Percentiles rank a stretch among this genome's conserved stretches.
phyloP scores from a whole-genome alignment of 2,113 vertebrate genomes.

The Leptodactylus fuscus region DNA sequence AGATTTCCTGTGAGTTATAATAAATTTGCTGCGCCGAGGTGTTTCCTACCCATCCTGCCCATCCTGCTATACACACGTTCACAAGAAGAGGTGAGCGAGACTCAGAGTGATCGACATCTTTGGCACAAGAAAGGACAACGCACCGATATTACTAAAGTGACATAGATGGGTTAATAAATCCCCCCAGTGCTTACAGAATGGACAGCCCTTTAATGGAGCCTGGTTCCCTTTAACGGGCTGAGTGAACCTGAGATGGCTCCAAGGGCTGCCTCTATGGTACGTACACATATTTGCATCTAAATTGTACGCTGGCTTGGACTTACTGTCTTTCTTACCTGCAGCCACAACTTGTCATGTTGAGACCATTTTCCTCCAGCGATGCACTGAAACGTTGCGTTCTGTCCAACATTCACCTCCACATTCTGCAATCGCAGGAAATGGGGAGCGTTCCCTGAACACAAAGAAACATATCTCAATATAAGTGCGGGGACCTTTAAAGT shows the following conservation, averaged over 20 bases:
- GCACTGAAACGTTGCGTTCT: constrained; percentile 96
- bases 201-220: too few species aligned
- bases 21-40: too few species aligned
- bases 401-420: constrained; percentile 95
- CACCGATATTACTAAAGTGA: too few species aligned
- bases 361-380: constrained; percentile 97
- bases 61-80: too few species aligned
- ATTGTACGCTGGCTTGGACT: not conserved
- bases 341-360: constrained; percentile 95
- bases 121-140: too few species aligned
- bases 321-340: constrained; percentile 77
- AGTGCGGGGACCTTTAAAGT: constrained; percentile 2
- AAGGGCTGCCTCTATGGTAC: not conserved
- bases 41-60: too few species aligned
- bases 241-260: not conserved
- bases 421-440: constrained; percentile 97
- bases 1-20: too few species aligned
- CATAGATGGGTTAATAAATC: too few species aligned
- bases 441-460: constrained; percentile 90
- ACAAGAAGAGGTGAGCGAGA: too few species aligned
- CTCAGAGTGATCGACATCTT: too few species aligned
- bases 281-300: not conserved
- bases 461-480: constrained; percentile 49
- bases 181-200: too few species aligned
- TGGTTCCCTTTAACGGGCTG: too few species aligned